Base-by-base conservation (phyloP, 2,797 vertebrate genomes). In the Apogon hyalosoma region DNA sequence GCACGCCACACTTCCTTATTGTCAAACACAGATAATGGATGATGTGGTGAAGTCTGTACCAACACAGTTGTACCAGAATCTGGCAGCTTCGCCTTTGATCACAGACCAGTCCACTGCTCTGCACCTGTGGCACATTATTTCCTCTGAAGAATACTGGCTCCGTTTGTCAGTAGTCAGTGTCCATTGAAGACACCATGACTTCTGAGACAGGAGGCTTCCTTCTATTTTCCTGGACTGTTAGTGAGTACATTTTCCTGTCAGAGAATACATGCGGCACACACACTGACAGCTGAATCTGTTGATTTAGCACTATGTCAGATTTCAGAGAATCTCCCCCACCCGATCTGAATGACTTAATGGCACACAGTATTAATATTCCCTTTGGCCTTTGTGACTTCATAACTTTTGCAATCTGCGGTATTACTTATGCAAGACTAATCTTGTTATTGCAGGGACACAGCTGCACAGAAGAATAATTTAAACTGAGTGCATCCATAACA, bases 361-460 rank as follows among this genome's bases (percentile, higher is more conserved):
- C 28, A 12, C 10, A 41, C 18, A 39, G 39, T 18, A 18, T 15
- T 47, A 38, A 53, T 31, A 15, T 39, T 14, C 43, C 19, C 33
- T 45, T 10, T 12, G 33, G 40, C 10, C 18, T 7, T 11, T 49
- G 43, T 11, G 10, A 62, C 43, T 49, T 56, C 47, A 40, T 40
- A 19, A 19, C 46, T 60, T 21, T 4, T 12, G 6, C 31, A 41
- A 16, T 72, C 42, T 55, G 21, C 45, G 18, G 16, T 15, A n/a
- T 55, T 36, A 33, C 16, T 60, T 47, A n/a, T 38, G 38, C 36
- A 61, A 39, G 15, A 49, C 18, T 67, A 66, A 33, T 64, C 19
- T n/a, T 16, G 14, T 41, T 61, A 51, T 60, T 68, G 24, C 21
- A 16, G 14, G 41, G 6, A 59, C 58, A 64, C 64, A 56, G 64